Conservation (phyloP, 2,113 vertebrate species). For the Pluvialis apricaria region DNA sequence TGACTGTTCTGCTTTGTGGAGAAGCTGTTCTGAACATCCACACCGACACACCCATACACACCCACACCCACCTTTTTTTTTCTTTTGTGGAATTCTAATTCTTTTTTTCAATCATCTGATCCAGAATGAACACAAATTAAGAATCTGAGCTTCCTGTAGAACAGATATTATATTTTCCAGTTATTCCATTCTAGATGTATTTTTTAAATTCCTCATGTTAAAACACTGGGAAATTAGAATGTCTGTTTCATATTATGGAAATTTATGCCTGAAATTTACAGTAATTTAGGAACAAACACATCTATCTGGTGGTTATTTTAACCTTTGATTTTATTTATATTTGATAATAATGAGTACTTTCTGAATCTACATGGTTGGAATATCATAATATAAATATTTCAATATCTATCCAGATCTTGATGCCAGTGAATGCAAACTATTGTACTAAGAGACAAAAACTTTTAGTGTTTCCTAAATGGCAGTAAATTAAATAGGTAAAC, state of each 20-base stretch:
- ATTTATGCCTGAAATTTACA: not conserved
- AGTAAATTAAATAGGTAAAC: not conserved
- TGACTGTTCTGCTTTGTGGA: not conserved
- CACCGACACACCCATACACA: fast-evolving
- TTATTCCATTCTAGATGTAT: not conserved
- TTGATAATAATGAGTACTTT: not conserved
- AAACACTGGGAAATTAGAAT: not conserved
- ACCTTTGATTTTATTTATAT: not conserved
- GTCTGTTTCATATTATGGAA: not conserved
- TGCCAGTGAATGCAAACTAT: not conserved
- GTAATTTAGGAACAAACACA: not conserved
- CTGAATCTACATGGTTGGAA: not conserved
- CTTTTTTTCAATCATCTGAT: not conserved
- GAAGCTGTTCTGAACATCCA: not conserved
- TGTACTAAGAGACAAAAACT: not conserved
- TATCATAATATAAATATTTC: not conserved
- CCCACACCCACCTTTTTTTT: fast-evolving
- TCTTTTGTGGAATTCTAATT: not conserved
- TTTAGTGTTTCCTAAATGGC: not conserved
- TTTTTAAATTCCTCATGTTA: not conserved
- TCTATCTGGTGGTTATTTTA: not conserved
- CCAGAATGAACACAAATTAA: not conserved
- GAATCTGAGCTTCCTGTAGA: not conserved
- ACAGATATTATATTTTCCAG: not conserved
- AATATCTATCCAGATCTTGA: not conserved